A percentile compares a stretch with the other conserved stretches of the same genome.
Evolutionary conservation across 2,888 invertebrate genomes (phyloP).

Genomic region (Dicranocentrus wangi): DNA sequence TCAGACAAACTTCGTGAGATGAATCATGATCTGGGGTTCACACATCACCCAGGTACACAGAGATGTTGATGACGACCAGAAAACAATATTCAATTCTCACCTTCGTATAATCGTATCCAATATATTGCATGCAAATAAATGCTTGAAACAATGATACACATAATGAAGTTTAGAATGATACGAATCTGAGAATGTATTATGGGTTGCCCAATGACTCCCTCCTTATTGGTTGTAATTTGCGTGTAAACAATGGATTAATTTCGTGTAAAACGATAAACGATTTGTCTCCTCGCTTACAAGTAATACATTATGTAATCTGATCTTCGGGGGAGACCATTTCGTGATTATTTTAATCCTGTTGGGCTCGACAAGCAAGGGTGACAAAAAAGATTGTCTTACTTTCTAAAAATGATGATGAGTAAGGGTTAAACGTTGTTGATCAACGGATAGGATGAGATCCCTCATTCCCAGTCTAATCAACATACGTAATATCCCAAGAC

Average conservation of each 20-base stretch:
- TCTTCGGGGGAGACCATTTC: neutral
- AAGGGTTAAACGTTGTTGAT: too few relatives aligned
- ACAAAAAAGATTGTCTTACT: neutral
- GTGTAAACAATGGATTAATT: slow-evolving; percentile 27
- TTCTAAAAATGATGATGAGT: too few relatives aligned
- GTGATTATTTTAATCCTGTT: slow-evolving; percentile 4
- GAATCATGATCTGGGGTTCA: neutral
- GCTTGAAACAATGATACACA: neutral
- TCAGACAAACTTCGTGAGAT: neutral
- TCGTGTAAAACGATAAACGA: neutral
- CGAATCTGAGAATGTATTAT: neutral
- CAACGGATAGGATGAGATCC: too few relatives aligned
- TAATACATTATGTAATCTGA: too few relatives aligned
- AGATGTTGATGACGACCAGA: too few relatives aligned
- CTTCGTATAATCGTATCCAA: neutral
- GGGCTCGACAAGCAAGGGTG: neutral
- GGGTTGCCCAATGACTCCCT: neutral
- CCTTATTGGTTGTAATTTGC: slow-evolving; percentile 5
- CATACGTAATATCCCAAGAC: too few relatives aligned
- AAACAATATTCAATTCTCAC: slow-evolving; percentile 18
- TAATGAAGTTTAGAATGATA: too few relatives aligned
- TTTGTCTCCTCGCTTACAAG: too few relatives aligned
- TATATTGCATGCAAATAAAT: neutral
- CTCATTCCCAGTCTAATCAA: too few relatives aligned
- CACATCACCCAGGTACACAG: neutral